Base-by-base conservation (phyloP, 2,113 vertebrate species). In the Lipophrys pholis region DNA sequence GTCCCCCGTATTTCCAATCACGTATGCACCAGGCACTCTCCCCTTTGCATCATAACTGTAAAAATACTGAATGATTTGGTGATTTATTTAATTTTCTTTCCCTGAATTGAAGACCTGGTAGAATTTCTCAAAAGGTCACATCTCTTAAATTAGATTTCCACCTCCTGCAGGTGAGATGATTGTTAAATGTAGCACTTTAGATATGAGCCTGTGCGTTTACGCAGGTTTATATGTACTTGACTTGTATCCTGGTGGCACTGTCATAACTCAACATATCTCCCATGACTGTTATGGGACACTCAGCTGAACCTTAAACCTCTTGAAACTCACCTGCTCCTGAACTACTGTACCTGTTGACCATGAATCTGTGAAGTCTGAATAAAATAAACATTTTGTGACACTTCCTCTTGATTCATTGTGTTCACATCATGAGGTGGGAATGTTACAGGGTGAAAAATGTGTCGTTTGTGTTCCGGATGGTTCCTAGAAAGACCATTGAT, bases 351-450 rank as follows among this genome's bases (percentile, higher is more conserved):
- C 71, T 82, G 76, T 88, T 84, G 88, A 90, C 87, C 87, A 78
- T 85, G 17, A 59, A 89, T 89, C 85, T 91, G 87, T 90, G 88
- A 91, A 80, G 83, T 89, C 71, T 88, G 74, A 91, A 90, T 91
- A 91, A 91, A 91, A 1, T 0, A 70, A 82, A 65, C 14, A 0
- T 76, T 79, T 77, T 84, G 49, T 73, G 74, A 82, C 58, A 41
- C 49, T 48, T 15, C 2, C 9, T 58, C 16, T 52, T 14, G 0
- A 36, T 35, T 41, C 39, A 40, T n/a, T 57, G 43, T 50, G 9
- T 53, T 60, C 12, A 14, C 42, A 36, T 80, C 21, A 30, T 30
- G 21, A 30, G 21, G 21, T 30, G 21, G 21, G 21, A 30, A 30
- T 30, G 21, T 30, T 30, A 30, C 21, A 2, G 21, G 4, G 21